Conservation (phyloP, 2,888 invertebrate species). For the Candidula unifasciata region DNA sequence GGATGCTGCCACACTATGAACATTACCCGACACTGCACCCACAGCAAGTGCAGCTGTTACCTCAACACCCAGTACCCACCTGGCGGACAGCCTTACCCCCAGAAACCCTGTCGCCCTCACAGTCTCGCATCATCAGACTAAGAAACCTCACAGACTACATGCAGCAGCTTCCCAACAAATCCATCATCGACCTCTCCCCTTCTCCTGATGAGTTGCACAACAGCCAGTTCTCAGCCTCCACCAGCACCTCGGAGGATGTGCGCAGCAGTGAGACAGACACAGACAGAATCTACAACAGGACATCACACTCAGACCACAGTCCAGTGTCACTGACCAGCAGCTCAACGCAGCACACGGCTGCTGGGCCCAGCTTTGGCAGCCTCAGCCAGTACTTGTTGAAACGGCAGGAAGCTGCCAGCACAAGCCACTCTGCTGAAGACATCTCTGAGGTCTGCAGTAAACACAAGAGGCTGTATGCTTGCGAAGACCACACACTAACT, state of each 20-base stretch:
- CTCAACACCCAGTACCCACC: conserved; percentile 54
- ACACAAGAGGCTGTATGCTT: neutral
- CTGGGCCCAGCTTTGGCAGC: conserved; percentile 64
- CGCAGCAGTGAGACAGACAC: conserved; percentile 67
- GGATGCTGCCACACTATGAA: conserved; percentile 56
- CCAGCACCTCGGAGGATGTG: conserved; percentile 67
- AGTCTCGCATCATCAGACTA: conserved; percentile 66
- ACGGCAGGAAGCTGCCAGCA: conserved; percentile 58
- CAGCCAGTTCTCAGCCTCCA: conserved; percentile 68
- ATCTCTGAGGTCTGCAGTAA: neutral
- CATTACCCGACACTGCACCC: conserved; percentile 10
- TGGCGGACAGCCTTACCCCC: conserved; percentile 65
- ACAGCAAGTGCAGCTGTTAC: conserved; percentile 32
- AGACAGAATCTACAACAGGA: conserved; percentile 55
- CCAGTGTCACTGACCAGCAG: conserved; percentile 68
- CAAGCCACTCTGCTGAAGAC: conserved; percentile 45
- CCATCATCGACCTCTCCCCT: conserved; percentile 72
- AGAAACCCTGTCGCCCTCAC: conserved; percentile 65
- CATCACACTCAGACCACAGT: conserved; percentile 63
- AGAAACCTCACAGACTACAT: conserved; percentile 68
- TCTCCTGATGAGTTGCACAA: conserved; percentile 69
- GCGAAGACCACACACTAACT: neutral
- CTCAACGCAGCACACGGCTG: conserved; percentile 57
- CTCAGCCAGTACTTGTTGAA: conserved; percentile 69
- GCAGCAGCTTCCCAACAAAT: conserved; percentile 63